Evolutionary conservation across 23 tunicate species (phyloP).

Genomic region (Styela plicata): DNA sequence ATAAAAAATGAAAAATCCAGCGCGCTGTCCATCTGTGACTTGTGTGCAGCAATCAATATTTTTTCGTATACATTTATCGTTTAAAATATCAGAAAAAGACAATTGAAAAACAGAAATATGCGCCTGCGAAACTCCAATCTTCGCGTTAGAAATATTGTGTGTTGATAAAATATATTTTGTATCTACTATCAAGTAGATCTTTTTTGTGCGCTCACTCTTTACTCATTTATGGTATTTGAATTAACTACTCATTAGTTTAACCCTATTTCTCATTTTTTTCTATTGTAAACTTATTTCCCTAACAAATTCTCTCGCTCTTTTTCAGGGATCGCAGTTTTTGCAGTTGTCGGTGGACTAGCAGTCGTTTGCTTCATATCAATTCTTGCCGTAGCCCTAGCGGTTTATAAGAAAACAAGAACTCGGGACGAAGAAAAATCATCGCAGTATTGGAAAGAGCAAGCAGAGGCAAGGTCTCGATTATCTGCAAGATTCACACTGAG

Average conservation of each 20-base stretch:
- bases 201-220: no score
- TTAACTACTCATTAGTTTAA: neutral
- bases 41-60: no score
- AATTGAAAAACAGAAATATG: no score
- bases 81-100: no score
- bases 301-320: neutral
- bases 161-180: no score
- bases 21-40: no score
- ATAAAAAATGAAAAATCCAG: no score
- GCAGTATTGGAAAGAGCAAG: conserved; percentile 11
- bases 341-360: neutral
- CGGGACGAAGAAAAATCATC: neutral
- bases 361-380: conserved; percentile 11
- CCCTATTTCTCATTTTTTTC: no score
- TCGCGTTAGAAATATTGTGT: no score
- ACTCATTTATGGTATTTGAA: neutral
- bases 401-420: conserved; percentile 2
- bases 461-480: conserved; percentile 1
- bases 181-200: no score
- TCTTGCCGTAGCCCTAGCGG: neutral
- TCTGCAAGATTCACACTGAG: conserved; percentile 22
- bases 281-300: neutral
- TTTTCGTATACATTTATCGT: no score
- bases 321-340: neutral
- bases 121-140: no score